Base-by-base conservation (phyloP, 2,797 vertebrate species). In the Oophaga sylvatica region DNA sequence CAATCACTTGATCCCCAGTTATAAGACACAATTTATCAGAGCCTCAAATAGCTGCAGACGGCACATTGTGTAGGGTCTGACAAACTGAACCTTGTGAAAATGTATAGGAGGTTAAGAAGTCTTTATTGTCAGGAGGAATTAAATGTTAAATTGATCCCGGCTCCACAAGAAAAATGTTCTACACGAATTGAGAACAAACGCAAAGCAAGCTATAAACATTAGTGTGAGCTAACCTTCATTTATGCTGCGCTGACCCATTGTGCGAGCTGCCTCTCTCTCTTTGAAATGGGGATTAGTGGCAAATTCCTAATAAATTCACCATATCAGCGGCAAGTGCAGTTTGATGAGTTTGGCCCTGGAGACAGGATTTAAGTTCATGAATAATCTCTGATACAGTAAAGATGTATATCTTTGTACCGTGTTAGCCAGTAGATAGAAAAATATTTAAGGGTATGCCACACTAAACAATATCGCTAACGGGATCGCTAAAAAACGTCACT, bases 351-450 rank as follows among this genome's bases (percentile, higher is more conserved):
- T 67, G 79, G 78, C 53, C 77, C n/a, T 57, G 81, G 19, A 57
- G 67, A 83, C 59, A 26, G 22, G 45, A 76, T 76, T 67, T 62
- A 45, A 41, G 81, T 87, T 75, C 59, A 82, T 41, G 80, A 83
- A 65, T 87, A 82, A 87, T 82, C 80, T 83, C 70, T 56, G 73
- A n/a, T n/a, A n/a, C n/a, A n/a, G n/a, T n/a, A n/a, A n/a, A n/a
- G n/a, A n/a, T n/a, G n/a, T n/a, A n/a, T n/a, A n/a, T n/a, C n/a
- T n/a, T n/a, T n/a, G n/a, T n/a, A n/a, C n/a, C n/a, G n/a, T n/a
- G n/a, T n/a, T n/a, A n/a, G n/a, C n/a, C n/a, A n/a, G n/a, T n/a
- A n/a, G n/a, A n/a, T n/a, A n/a, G n/a, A n/a, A n/a, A n/a, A n/a
- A n/a, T n/a, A n/a, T n/a, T n/a, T n/a, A n/a, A n/a, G n/a, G n/a